Base-by-base conservation (phyloP, 2,888 invertebrate species). In the Marronus borbonicus region DNA sequence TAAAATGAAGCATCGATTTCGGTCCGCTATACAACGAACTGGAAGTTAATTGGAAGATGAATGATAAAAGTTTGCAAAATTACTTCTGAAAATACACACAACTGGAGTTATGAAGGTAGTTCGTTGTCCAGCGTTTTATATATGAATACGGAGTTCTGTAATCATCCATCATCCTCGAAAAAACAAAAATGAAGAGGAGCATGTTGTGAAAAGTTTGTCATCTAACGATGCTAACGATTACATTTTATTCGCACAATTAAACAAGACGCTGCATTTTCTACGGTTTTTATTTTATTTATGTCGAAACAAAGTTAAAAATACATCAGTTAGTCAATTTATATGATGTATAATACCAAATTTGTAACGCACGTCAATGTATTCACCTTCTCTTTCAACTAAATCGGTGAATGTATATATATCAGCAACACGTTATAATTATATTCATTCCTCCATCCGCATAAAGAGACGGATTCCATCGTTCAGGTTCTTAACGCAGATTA, bases 1-100 rank as follows among this genome's bases (percentile, higher is more conserved):
- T 14, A 62, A 62, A 62, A 31, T 31, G 24, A 62, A 62, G 31
- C 31, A 12, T 28, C 62, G 14, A 28, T 10, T 12, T 28, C 24
- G 31, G 62, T 24, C 12, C 31, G 28, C 1, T 62, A 28, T 31
- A 28, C 24, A 62, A 62, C 14, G 62, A 62, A 62, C 62, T 14
- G 62, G 62, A 62, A 62, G 24, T 31, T 62, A 62, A 62, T 62
- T 62, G 62, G 62, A 62, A 62, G 62, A 62, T 62, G 62, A 62
- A 62, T 62, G 62, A 62, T 62, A 62, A 62, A 62, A 62, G 62
- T 62, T 62, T 20, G 24, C 62, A n/a, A 62, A 62, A 62, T 62
- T 62, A 14, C 28, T n/a, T 58, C 17, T 17, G 17, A 20, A 8
- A 20, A 28, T 28, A 28, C 31, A 62, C 62, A 62, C 24, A 24